Evolutionary conservation across 2,888 invertebrate species (phyloP), one percentile per base, ranked within the genome.

Genomic region (Theristus sp.): DNA sequence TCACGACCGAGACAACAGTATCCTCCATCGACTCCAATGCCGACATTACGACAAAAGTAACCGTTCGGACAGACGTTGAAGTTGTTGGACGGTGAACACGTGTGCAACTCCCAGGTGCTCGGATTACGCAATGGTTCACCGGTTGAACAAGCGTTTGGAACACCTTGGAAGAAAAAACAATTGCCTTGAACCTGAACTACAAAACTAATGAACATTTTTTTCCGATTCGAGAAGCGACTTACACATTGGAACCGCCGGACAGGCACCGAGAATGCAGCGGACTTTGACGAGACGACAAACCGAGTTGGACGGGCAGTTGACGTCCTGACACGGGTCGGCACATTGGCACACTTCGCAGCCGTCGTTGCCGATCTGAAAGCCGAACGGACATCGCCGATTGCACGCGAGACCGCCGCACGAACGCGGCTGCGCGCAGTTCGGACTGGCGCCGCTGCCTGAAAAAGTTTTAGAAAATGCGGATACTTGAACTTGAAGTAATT

Each of bases 301-400:
- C 30, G 13, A 1, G n/a, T 10, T 24, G 2, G 1, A 1, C 6
- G 56, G 29, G 56, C 70, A 71, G 26, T 62, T 60, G 52, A 70
- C 62, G 26, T 63, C 64, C 29, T 64, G 62, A 58, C 71, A 71
- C 1, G 67, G 66, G 52, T 67, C 60, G 10, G 63, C 61, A 59
- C 71, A 71, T 29, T 64, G 65, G 59, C 71, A 71, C 27, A 64
- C 61, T 17, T 65, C 64, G 56, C 71, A 71, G n/a, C 71, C 71
- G 31, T 68, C 63, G 47, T 64, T 63, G 55, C 65, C 66, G 20
- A 67, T 63, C 61, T 66, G 55, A 54, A 49, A 66, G 13, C 58
- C 56, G 28, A 55, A 59, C 24, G 62, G 58, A 28, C 61, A 61
- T 3, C 25, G 20, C 30, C 22, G 55, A 2, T n/a, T 6, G 47